Percentiles rank a stretch among this genome's conserved stretches.
Evolutionary conservation across 2,113 vertebrate species (phyloP).

Genomic region (Perognathus longimembris): DNA sequence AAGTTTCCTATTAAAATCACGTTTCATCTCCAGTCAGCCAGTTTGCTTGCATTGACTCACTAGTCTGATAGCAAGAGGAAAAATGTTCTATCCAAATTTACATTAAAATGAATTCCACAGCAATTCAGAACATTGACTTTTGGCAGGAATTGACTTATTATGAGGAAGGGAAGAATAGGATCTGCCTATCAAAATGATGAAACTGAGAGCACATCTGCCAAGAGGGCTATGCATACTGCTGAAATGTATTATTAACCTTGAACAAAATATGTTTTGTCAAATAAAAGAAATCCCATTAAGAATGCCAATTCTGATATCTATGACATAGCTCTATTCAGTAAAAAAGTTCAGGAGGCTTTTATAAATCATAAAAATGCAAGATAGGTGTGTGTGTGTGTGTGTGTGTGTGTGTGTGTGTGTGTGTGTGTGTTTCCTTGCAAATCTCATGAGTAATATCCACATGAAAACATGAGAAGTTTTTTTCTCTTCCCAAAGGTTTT

Average conservation of each 20-base stretch:
- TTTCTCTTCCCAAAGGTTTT: background rate
- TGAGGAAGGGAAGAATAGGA: constrained; percentile 71
- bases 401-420: no score
- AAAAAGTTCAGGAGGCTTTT: constrained; percentile 43
- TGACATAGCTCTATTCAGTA: constrained; percentile 54
- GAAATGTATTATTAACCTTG: constrained; percentile 72
- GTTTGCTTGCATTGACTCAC: constrained; percentile 53
- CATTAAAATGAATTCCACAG: constrained; percentile 80
- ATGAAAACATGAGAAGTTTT: background rate
- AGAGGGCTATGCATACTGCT: constrained; percentile 9
- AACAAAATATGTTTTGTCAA: constrained; percentile 67
- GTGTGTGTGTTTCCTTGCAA: background rate
- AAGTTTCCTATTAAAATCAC: constrained; percentile 69
- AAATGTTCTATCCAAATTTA: constrained; percentile 69
- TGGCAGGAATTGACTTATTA: constrained; percentile 71
- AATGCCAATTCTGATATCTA: constrained; percentile 75
- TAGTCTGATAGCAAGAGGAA: constrained; percentile 48
- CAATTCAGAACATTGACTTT: constrained; percentile 67
- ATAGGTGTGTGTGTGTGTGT: background rate
- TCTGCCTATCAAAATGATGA: constrained; percentile 73
- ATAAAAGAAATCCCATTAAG: constrained; percentile 68
- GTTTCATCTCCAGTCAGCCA: background rate
- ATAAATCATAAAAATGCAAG: constrained; percentile 15
- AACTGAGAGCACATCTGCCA: constrained; percentile 65
- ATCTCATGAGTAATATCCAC: background rate